Evolutionary conservation across 2,113 vertebrate species (phyloP).

Genomic region (Embiotoca jacksoni): DNA sequence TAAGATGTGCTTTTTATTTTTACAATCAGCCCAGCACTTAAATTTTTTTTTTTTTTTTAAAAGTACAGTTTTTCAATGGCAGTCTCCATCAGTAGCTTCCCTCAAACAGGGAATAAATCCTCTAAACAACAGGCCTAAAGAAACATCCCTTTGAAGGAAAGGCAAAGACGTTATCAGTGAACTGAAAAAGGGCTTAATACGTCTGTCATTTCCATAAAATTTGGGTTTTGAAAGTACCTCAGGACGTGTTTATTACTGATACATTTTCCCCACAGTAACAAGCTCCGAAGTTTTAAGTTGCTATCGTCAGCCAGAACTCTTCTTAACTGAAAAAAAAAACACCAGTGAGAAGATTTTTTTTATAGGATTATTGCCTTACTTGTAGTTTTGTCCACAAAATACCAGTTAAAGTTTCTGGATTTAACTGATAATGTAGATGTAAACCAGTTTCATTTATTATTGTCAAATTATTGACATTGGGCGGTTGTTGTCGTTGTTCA

Average conservation of each 20-base stretch:
- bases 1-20: neutral
- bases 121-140: conserved; percentile 44
- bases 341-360: conserved; percentile 7
- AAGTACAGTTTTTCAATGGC: conserved; percentile 15
- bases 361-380: conserved; percentile 11
- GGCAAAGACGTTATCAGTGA: conserved; percentile 37
- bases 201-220: conserved; percentile 58
- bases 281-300: conserved; percentile 25
- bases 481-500: neutral
- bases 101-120: conserved; percentile 52
- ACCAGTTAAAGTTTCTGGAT: too few species aligned
- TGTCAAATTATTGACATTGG: neutral
- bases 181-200: conserved; percentile 51
- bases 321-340: conserved; percentile 21
- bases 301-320: conserved; percentile 4
- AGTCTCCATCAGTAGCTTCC: conserved; percentile 39
- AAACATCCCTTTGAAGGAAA: conserved; percentile 54
- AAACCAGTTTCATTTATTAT: neutral
- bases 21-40: conserved; percentile 6
- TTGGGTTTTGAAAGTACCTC: conserved; percentile 29
- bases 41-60: conserved; percentile 23
- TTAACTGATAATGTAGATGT: too few species aligned
- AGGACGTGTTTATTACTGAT: conserved; percentile 48
- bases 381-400: neutral
- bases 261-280: conserved; percentile 30